Evolutionary conservation across 2,797 vertebrate species (phyloP).

Genomic region (Rhadinocentrus ornatus): DNA sequence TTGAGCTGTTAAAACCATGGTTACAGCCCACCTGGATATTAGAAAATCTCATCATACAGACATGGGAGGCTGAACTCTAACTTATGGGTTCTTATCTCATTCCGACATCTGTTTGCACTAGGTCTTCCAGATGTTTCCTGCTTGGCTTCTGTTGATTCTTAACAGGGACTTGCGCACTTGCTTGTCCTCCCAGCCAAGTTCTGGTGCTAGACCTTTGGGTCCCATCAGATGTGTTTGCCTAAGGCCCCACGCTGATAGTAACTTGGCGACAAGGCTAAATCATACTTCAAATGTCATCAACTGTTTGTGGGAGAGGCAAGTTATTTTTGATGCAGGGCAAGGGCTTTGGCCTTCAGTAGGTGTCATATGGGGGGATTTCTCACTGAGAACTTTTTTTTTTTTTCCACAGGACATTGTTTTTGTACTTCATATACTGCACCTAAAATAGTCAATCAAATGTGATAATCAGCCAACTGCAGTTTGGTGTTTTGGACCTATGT

Average conservation of each 20-base stretch:
- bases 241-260: conserved; percentile 71
- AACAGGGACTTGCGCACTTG: conserved; percentile 67
- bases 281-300: conserved; percentile 78
- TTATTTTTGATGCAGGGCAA: conserved; percentile 71
- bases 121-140: conserved; percentile 89
- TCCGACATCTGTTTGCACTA: conserved; percentile 84
- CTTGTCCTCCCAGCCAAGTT: conserved; percentile 60
- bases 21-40: conserved; percentile 82
- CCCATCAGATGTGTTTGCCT: conserved; percentile 80
- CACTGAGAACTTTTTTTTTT: conserved; percentile 32
- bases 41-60: conserved; percentile 69
- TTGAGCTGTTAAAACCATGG: conserved; percentile 75
- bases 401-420: conserved; percentile 55
- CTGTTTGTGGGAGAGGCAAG: conserved; percentile 67
- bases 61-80: conserved; percentile 69
- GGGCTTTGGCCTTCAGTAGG: conserved; percentile 55
- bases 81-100: conserved; percentile 80
- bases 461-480: conserved; percentile 40
- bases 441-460: conserved; percentile 48
- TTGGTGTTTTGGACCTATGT: conserved; percentile 63
- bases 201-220: conserved; percentile 69
- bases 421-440: conserved; percentile 5
- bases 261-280: conserved; percentile 81
- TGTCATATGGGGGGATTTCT: conserved; percentile 42
- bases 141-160: conserved; percentile 77